Percentiles rank a stretch among this genome's conserved stretches.
phyloP scores from a whole-genome alignment of 2,113 vertebrate species.

The Genyomyrus donnyi region DNA sequence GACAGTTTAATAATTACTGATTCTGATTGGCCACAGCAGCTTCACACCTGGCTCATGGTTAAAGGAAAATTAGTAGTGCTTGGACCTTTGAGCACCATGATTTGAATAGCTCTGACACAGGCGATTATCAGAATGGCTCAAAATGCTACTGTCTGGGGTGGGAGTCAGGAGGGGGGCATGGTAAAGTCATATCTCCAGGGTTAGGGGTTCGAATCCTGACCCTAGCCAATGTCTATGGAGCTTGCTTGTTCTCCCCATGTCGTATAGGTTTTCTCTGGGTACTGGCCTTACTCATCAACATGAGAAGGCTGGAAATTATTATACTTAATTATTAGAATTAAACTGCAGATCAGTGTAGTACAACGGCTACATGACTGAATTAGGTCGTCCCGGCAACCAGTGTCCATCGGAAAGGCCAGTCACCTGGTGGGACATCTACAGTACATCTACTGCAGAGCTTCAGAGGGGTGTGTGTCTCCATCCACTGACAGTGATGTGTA shows the following conservation, averaged over 20 bases:
- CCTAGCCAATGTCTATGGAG: not conserved
- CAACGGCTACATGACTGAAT: not conserved
- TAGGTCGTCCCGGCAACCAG: not conserved
- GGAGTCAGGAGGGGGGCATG: too few species aligned
- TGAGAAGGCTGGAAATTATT: not conserved
- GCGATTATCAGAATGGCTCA: too few species aligned
- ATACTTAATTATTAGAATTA: not conserved
- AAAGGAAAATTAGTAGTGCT: too few species aligned
- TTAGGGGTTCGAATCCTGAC: not conserved
- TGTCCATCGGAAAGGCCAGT: not conserved
- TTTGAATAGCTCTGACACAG: too few species aligned
- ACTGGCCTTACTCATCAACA: not conserved
- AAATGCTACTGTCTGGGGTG: too few species aligned
- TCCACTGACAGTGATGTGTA: not conserved
- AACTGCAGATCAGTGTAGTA: not conserved
- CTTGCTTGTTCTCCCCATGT: not conserved
- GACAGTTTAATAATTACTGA: too few species aligned
- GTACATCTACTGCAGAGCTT: not conserved
- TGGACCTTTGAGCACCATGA: too few species aligned
- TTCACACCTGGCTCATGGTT: too few species aligned
- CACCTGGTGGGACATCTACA: not conserved
- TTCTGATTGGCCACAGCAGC: too few species aligned
- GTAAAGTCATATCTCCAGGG: too few species aligned
- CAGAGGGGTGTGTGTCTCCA: not conserved
- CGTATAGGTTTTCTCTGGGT: not conserved